Evolutionary conservation across 2,113 vertebrate species (phyloP).

Genomic region (Jacana jacana): DNA sequence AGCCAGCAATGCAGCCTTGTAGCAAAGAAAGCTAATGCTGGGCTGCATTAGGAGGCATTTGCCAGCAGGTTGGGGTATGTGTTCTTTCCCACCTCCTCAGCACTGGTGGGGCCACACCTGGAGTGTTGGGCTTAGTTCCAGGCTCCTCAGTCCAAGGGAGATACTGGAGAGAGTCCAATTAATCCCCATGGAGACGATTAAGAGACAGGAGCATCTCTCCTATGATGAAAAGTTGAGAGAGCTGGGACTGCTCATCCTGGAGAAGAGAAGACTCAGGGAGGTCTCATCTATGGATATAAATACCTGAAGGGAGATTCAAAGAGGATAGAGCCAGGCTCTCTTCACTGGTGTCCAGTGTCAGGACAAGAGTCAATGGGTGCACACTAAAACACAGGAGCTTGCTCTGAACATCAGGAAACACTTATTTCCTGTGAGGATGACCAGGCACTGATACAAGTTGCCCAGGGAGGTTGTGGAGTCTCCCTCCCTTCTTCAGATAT

Average conservation of each 20-base stretch:
- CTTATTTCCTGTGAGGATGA: not conserved
- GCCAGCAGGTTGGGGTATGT: not conserved
- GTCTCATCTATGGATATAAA: not conserved
- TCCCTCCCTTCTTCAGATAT: not conserved
- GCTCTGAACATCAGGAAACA: not conserved
- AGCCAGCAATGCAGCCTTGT: not conserved
- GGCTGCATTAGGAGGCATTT: not conserved
- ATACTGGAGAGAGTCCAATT: not conserved
- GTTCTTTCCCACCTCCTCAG: not conserved
- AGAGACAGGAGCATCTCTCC: not conserved
- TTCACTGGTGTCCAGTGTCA: not conserved
- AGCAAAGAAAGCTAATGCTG: not conserved
- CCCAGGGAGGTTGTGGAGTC: not conserved
- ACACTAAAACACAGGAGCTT: not conserved
- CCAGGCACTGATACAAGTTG: not conserved
- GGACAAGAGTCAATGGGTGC: not conserved
- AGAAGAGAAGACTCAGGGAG: not conserved
- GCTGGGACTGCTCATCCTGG: not conserved
- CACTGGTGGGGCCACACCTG: not conserved
- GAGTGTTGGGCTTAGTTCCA: not conserved
- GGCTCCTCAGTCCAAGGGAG: not conserved
- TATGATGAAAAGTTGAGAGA: not conserved
- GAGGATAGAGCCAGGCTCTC: not conserved
- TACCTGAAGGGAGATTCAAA: not conserved
- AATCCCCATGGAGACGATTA: not conserved